Evolutionary conservation across 2,888 invertebrate genomes (phyloP).

Genomic region (Netelia fuscicornis): DNA sequence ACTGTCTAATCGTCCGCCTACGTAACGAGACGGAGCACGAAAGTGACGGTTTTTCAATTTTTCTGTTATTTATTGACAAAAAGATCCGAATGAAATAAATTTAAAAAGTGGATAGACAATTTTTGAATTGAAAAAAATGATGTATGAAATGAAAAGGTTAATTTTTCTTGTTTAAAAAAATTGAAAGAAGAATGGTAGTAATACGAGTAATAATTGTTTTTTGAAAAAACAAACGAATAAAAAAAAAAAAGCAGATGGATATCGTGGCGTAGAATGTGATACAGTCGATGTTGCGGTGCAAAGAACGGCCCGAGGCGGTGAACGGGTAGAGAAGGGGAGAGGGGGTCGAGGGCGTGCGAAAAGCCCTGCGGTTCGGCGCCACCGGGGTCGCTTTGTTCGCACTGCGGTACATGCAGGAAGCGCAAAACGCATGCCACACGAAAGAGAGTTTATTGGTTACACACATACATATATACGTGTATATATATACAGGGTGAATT

Average conservation of each 20-base stretch:
- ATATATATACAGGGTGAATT: no score
- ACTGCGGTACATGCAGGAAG: slow-evolving; percentile 3
- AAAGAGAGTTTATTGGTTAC: slow-evolving; percentile 41
- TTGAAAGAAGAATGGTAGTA: no score
- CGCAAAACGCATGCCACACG: slow-evolving; percentile 27
- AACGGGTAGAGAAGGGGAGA: neutral
- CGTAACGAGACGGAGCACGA: neutral
- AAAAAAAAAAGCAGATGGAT: neutral
- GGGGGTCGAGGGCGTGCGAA: slow-evolving; percentile 17
- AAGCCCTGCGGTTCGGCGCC: slow-evolving; percentile 30
- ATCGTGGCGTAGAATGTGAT: neutral
- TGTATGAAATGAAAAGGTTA: no score
- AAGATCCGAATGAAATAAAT: no score
- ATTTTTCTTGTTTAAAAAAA: no score
- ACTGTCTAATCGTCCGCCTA: neutral
- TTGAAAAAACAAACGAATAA: neutral
- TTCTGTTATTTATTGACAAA: no score
- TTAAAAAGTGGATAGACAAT: no score
- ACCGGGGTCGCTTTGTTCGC: slow-evolving; percentile 24
- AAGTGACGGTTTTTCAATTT: no score
- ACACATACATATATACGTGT: no score
- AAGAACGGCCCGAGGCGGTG: neutral
- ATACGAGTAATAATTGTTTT: neutral
- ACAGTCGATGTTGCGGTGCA: slow-evolving; percentile 16
- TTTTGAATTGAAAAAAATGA: no score